These are phyloP conservation scores for Zingel zingel DNA, from an alignment of 2,113 vertebrate genomes.

Conservation along the genomic window DNA sequence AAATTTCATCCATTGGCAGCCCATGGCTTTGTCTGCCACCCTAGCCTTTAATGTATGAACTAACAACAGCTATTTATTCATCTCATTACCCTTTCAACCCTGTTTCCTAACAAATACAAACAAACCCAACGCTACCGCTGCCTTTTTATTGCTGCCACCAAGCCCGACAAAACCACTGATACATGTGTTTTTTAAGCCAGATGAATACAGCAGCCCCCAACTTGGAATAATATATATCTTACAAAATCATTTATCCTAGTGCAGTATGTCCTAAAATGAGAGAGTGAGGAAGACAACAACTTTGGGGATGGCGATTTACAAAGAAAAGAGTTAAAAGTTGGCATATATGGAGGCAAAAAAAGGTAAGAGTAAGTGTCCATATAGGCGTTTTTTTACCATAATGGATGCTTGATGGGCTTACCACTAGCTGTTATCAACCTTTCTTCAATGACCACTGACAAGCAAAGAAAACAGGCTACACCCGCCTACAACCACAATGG, in stretches of 20 bases:
- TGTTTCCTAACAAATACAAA: slow-evolving; percentile 35
- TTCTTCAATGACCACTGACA: no score
- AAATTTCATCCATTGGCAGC: slow-evolving; percentile 14
- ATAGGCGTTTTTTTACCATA: no score
- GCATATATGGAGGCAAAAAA: background rate
- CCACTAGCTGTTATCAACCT: no score
- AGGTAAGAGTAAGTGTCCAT: background rate
- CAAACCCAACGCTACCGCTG: slow-evolving; percentile 20
- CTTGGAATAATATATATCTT: slow-evolving; percentile 23
- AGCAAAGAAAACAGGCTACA: no score
- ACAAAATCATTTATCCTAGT: slow-evolving; percentile 18
- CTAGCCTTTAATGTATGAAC: slow-evolving; percentile 17
- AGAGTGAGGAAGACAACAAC: background rate
- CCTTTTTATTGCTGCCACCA: slow-evolving; percentile 46
- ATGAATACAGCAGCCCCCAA: slow-evolving; percentile 21
- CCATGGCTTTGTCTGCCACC: slow-evolving; percentile 26
- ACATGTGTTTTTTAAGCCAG: background rate
- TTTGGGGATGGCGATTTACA: background rate
- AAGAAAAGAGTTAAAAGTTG: background rate
- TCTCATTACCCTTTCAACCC: slow-evolving; percentile 50
- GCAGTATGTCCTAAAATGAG: slow-evolving; percentile 9
- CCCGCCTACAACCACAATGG: no score
- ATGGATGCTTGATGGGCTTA: no score
- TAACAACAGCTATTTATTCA: slow-evolving; percentile 55
- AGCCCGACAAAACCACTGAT: slow-evolving; percentile 29